A percentile compares a stretch with the other conserved stretches of the same genome.
These are phyloP conservation scores for Gallinago jamesoni DNA, from an alignment of 2,113 vertebrate species.

Conservation along the genomic window DNA sequence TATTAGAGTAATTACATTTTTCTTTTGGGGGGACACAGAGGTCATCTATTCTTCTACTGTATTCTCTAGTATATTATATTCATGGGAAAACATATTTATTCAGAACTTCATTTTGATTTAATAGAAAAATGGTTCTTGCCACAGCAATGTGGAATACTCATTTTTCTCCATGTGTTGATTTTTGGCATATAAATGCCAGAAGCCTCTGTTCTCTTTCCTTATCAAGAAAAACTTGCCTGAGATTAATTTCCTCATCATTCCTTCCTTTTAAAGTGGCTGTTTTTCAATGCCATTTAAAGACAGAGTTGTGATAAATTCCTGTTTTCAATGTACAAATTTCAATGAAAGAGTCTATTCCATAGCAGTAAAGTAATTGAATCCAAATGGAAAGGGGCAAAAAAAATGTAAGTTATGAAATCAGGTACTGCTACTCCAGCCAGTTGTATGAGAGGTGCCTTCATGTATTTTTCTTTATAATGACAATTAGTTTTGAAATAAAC, in stretches of 20 bases:
- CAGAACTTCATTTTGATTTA: slow-evolving; percentile 67
- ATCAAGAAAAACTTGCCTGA: slow-evolving; percentile 46
- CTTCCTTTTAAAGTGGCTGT: slow-evolving; percentile 69
- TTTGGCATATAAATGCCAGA: slow-evolving; percentile 53
- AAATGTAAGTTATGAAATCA: background rate
- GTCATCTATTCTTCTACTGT: slow-evolving; percentile 23
- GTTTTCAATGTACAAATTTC: slow-evolving; percentile 5
- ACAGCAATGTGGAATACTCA: slow-evolving; percentile 47
- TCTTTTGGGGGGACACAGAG: background rate
- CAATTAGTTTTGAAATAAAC: background rate
- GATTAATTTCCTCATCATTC: slow-evolving; percentile 67
- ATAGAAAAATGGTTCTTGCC: slow-evolving; percentile 68
- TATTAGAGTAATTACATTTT: slow-evolving; percentile 54
- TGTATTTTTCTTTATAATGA: background rate
- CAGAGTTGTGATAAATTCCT: slow-evolving; percentile 54
- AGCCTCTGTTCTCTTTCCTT: slow-evolving; percentile 57
- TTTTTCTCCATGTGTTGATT: slow-evolving; percentile 65
- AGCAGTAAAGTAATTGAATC: slow-evolving; percentile 27
- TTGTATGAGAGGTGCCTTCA: background rate
- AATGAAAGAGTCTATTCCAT: slow-evolving; percentile 47
- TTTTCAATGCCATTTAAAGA: slow-evolving; percentile 70
- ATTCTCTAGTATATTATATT: slow-evolving; percentile 27
- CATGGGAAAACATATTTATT: slow-evolving; percentile 64
- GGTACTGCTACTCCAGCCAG: background rate
- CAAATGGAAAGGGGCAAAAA: background rate